Evolutionary conservation across 1,140 invertebrate species (phyloP).

Genomic region (Megalopta genalis): DNA sequence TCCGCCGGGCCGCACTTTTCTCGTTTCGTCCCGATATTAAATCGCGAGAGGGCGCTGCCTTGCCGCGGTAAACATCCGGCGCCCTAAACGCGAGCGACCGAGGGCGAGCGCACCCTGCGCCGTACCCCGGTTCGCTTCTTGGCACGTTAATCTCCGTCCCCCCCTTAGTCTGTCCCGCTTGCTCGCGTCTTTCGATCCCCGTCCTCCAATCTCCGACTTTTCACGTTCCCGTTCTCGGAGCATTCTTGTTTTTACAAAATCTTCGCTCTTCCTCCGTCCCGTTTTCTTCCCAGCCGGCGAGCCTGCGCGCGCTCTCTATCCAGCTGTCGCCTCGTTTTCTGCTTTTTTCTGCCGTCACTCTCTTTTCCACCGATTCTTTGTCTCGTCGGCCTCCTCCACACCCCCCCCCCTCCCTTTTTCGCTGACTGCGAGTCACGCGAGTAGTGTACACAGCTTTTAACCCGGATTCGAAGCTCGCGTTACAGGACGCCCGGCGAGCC

Average conservation of each 20-base stretch:
- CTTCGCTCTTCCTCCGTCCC: not conserved
- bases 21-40: conserved; percentile 46
- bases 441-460: conserved; percentile 60
- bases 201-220: too few species aligned
- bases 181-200: too few species aligned
- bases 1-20: conserved; percentile 39
- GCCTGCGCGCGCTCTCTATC: not conserved
- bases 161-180: too few species aligned
- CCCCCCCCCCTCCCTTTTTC: too few species aligned
- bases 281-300: too few species aligned
- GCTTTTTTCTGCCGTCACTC: not conserved
- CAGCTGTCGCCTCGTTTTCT: not conserved
- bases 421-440: conserved; percentile 12
- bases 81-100: conserved; percentile 49
- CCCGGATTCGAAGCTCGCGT: conserved; percentile 45
- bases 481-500: too few species aligned
- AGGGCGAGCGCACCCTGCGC: conserved; percentile 45
- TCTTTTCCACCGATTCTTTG: not conserved
- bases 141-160: not conserved
- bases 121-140: not conserved
- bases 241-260: conserved; percentile 26
- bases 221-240: too few species aligned
- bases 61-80: conserved; percentile 55
- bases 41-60: conserved; percentile 30
- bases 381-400: not conserved